Conservation (phyloP, 2,797 vertebrate species). For the Pseudochirops cupreus region DNA sequence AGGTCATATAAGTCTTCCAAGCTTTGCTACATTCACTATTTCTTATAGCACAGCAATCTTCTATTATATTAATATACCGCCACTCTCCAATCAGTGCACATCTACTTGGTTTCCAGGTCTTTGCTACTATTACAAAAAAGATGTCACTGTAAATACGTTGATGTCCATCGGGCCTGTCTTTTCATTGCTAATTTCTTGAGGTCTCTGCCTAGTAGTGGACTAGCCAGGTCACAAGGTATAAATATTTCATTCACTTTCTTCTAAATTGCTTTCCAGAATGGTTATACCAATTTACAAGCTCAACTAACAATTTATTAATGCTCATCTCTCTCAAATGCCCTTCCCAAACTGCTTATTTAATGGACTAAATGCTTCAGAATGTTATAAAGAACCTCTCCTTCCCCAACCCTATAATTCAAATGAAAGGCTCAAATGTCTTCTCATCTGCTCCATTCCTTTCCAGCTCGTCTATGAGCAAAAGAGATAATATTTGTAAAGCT, state of each 20-base stretch:
- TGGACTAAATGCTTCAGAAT: background rate
- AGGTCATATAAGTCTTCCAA: background rate
- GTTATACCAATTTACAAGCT: background rate
- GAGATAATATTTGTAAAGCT: background rate
- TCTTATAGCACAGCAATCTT: background rate
- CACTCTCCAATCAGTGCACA: background rate
- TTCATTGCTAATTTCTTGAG: background rate
- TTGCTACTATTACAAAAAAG: background rate
- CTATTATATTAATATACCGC: background rate
- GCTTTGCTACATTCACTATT: background rate
- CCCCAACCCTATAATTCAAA: background rate
- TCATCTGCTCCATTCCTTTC: background rate
- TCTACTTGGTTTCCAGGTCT: background rate
- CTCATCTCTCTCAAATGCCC: background rate
- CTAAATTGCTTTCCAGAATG: background rate
- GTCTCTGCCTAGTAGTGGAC: background rate
- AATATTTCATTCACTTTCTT: background rate
- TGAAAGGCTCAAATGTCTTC: background rate
- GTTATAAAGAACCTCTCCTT: background rate
- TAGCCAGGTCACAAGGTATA: background rate
- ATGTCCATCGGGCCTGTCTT: background rate
- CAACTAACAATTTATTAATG: background rate
- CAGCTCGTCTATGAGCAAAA: background rate
- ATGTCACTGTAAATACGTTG: background rate
- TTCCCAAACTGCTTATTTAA: background rate